Conservation (phyloP, 2,888 invertebrate species). For the Pseudococcus jackbeardsleyi region DNA sequence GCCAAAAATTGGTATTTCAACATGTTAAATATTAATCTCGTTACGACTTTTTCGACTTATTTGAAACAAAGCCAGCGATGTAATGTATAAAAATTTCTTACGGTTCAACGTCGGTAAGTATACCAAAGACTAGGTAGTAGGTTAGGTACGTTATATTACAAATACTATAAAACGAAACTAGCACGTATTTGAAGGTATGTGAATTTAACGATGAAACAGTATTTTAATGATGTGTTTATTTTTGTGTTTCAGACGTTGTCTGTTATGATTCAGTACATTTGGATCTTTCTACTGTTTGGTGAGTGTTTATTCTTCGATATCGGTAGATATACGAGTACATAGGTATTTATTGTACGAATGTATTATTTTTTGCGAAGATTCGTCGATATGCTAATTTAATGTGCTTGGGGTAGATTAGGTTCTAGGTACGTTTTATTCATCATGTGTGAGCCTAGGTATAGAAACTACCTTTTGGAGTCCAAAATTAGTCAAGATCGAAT, state of each 20-base stretch:
- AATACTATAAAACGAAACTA: neutral
- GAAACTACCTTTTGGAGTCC: too few species aligned
- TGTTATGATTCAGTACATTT: conserved; percentile 65
- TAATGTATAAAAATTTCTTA: neutral
- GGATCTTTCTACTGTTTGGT: conserved; percentile 62
- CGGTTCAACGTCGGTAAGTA: neutral
- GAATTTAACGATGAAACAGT: neutral
- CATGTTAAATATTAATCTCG: conserved; percentile 40
- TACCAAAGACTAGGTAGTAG: too few species aligned
- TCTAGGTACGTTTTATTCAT: too few species aligned
- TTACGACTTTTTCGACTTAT: conserved; percentile 40
- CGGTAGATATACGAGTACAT: neutral
- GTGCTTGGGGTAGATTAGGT: too few species aligned
- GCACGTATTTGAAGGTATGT: conserved; percentile 13
- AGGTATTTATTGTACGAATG: too few species aligned
- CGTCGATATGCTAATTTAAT: too few species aligned
- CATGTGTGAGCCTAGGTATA: too few species aligned
- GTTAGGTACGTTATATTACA: neutral
- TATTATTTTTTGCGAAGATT: neutral
- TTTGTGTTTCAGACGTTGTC: conserved; percentile 63
- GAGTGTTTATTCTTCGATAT: conserved; percentile 15
- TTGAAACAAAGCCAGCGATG: conserved; percentile 23
- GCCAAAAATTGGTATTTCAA: conserved; percentile 45
- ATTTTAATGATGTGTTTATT: conserved; percentile 54
- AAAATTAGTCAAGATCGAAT: too few species aligned